Evolutionary conservation across 2,888 invertebrate species (phyloP).

Genomic region (Opisthograptis luteolata): DNA sequence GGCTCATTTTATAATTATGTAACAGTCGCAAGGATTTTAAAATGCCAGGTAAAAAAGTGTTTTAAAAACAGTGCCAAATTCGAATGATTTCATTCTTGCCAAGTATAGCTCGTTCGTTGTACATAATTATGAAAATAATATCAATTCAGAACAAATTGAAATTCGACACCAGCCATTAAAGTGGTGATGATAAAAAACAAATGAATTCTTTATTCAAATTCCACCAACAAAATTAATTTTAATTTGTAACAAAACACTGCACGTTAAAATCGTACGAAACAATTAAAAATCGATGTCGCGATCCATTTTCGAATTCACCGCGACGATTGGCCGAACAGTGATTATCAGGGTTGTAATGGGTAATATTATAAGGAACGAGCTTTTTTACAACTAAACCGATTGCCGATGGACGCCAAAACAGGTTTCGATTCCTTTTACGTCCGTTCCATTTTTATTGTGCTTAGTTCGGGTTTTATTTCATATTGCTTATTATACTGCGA

Average conservation of each 20-base stretch:
- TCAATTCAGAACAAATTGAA: slow-evolving; percentile 25
- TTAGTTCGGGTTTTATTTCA: slow-evolving; percentile 73
- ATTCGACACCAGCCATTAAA: slow-evolving; percentile 32
- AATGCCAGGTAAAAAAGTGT: no score
- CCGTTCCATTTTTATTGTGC: slow-evolving; percentile 74
- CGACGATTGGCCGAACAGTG: slow-evolving; percentile 72
- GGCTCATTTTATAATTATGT: neutral
- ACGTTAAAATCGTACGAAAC: slow-evolving; percentile 65
- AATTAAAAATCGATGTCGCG: slow-evolving; percentile 77
- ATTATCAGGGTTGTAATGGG: slow-evolving; percentile 81
- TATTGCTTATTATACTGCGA: slow-evolving; percentile 72
- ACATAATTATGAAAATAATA: slow-evolving; percentile 5
- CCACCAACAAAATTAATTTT: slow-evolving; percentile 53
- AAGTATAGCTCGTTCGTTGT: neutral
- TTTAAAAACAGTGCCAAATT: neutral
- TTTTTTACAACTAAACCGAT: slow-evolving; percentile 81
- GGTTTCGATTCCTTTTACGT: slow-evolving; percentile 74
- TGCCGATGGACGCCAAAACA: slow-evolving; percentile 63
- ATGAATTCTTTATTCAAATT: slow-evolving; percentile 49
- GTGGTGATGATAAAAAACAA: slow-evolving; percentile 24
- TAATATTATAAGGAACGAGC: slow-evolving; percentile 81
- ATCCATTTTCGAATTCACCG: slow-evolving; percentile 66
- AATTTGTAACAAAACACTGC: slow-evolving; percentile 59
- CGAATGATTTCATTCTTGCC: slow-evolving; percentile 12
- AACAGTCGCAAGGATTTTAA: slow-evolving; percentile 5